phyloP scores from a whole-genome alignment of 2,888 invertebrate species.

The Papilio protenor region DNA sequence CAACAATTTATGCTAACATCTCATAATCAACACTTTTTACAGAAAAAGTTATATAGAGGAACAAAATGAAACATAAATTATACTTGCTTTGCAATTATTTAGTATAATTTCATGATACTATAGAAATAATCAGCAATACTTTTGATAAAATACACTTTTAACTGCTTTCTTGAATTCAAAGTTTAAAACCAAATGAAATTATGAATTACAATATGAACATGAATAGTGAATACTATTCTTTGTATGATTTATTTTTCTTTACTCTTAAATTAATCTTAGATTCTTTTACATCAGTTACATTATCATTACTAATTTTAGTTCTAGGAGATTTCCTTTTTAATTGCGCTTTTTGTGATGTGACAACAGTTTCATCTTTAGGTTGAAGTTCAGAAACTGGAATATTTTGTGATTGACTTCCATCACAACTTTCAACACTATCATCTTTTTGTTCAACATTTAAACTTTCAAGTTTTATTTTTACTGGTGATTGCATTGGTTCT shows the following conservation, averaged over 20 bases:
- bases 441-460: conserved; percentile 15
- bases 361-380: background rate
- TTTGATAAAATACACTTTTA: no score
- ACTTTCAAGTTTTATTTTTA: conserved; percentile 12
- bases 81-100: no score
- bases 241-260: conserved; percentile 47
- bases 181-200: no score
- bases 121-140: no score
- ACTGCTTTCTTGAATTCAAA: no score
- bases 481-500: conserved; percentile 10
- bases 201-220: no score
- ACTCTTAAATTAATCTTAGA: conserved; percentile 46
- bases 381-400: background rate
- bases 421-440: conserved; percentile 19
- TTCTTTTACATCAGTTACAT: conserved; percentile 14
- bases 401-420: conserved; percentile 36
- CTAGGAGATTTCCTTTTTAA: conserved; percentile 54
- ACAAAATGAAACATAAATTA: background rate
- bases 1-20: background rate
- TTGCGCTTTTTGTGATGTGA: conserved; percentile 40
- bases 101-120: no score
- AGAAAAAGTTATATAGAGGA: background rate
- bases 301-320: conserved; percentile 46
- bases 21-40: background rate
- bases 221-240: background rate